Base-by-base conservation (phyloP, 30 jellyfish, hydroid and myxozoan genomes). In the Cassiopea andromeda region DNA sequence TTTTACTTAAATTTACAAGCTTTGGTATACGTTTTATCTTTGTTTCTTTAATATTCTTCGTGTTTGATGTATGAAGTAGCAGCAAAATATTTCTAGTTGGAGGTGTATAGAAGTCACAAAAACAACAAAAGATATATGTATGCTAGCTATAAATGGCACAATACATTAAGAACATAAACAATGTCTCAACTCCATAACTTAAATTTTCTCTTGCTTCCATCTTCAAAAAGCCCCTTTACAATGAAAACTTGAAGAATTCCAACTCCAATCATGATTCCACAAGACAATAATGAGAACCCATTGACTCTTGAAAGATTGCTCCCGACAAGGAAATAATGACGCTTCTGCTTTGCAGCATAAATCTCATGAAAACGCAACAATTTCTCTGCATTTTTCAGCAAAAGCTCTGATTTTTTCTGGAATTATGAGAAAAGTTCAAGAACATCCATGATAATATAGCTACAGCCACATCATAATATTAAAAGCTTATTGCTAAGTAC, bases 221-320 rank as follows among this genome's bases (percentile, higher is more conserved):
- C 88, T 3, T 85, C 93, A 64, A 85, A 85, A 5, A 85, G 85
- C 1, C 93, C 60, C 69, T 85, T 85, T 54, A 85, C 93, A 46
- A 85, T 77, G 73, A 85, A 46, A 48, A 85, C 93, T 61, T 85
- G 93, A 7, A 85, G 80, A 17, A 85, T 64, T 14, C 93, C 93
- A 66, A 85, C 93, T 2, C 77, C 72, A 48, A 85, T 76, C 93
- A 85, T 85, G 80, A 85, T 44, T 27, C 66, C 70, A 73, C 87
- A 75, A 2, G 93, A 85, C 73, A 85, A 14, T 44, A 75, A 48
- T 7, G 93, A 85, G 50, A 85, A 85, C 12, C 93, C 88, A 60
- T 85, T 85, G 15, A 85, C 93, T 75, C 93, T 75, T 59, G 93
- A 75, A 14, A 85, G 70, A 47, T 75, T 85, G 27, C 88, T 85